Percentiles rank a stretch among this genome's conserved stretches.
phyloP scores from a whole-genome alignment of 2,888 invertebrate species.

The Eristalis intricaria region DNA sequence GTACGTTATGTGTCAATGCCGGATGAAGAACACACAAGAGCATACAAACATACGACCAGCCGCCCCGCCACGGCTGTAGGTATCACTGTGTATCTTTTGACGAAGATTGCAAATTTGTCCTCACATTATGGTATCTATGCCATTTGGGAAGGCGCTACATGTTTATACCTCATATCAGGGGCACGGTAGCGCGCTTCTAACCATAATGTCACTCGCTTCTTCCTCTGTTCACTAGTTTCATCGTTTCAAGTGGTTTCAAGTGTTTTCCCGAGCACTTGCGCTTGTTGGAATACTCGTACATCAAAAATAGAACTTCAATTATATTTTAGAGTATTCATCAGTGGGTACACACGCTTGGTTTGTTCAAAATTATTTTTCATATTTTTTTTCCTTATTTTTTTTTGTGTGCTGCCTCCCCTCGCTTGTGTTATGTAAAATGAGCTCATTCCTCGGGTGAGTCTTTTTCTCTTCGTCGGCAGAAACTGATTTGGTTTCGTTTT shows the following conservation, averaged over 20 bases:
- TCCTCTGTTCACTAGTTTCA: slow-evolving; percentile 58
- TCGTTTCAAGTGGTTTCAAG: slow-evolving; percentile 54
- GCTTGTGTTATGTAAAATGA: slow-evolving; percentile 26
- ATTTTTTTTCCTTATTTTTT: background rate
- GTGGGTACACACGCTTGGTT: slow-evolving; percentile 15
- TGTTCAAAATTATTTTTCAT: slow-evolving; percentile 13
- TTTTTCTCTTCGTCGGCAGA: background rate
- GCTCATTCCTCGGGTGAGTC: background rate
- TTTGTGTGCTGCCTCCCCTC: background rate
- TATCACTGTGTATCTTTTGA: background rate
- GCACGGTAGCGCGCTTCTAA: slow-evolving; percentile 32
- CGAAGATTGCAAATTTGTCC: slow-evolving; percentile 29
- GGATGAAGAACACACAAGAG: slow-evolving; percentile 24
- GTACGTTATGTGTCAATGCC: slow-evolving; percentile 64
- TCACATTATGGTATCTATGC: slow-evolving; percentile 43
- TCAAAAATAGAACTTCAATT: slow-evolving; percentile 66
- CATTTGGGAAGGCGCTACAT: slow-evolving; percentile 42
- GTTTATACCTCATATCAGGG: slow-evolving; percentile 14
- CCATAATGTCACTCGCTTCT: slow-evolving; percentile 52
- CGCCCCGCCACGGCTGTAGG: background rate
- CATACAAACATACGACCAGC: background rate
- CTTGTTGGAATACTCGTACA: slow-evolving; percentile 28
- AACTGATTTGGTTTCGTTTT: slow-evolving; percentile 2
- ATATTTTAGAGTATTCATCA: slow-evolving; percentile 35
- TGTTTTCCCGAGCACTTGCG: slow-evolving; percentile 37